Evolutionary conservation across 2,888 invertebrate species (phyloP).

Genomic region (Calameuta filiformis): DNA sequence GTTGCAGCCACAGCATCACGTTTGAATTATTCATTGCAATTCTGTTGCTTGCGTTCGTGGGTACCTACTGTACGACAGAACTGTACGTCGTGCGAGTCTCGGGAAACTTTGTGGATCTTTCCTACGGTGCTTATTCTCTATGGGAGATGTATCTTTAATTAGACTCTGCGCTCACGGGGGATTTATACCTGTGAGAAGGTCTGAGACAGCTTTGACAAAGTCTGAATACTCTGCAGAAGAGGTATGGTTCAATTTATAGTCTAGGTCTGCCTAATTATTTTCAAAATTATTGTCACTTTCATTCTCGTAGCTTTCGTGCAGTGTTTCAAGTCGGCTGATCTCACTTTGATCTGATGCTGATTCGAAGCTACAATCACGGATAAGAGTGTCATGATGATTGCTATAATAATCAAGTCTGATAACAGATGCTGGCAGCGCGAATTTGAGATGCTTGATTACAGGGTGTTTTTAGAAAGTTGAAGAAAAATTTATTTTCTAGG

Average conservation of each 20-base stretch:
- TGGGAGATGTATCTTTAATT: background rate
- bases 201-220: background rate
- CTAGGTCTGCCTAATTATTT: background rate
- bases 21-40: slow-evolving; percentile 58
- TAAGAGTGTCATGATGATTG: background rate
- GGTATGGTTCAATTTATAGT: background rate
- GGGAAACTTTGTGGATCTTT: background rate
- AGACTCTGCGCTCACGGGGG: background rate
- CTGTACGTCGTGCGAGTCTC: background rate
- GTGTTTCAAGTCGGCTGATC: background rate
- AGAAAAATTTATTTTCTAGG: background rate
- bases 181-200: background rate
- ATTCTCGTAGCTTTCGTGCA: background rate
- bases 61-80: slow-evolving; percentile 2
- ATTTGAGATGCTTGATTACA: background rate
- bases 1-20: slow-evolving; percentile 41
- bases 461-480: background rate
- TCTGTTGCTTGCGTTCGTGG: slow-evolving; percentile 22
- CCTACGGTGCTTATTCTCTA: background rate
- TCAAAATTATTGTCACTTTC: background rate
- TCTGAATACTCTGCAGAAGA: background rate
- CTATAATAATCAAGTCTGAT: background rate
- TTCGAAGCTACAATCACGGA: background rate
- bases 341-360: background rate
- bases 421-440: background rate